Base-by-base conservation (phyloP, 2,113 vertebrate genomes). In the Epinephelus fuscoguttatus region DNA sequence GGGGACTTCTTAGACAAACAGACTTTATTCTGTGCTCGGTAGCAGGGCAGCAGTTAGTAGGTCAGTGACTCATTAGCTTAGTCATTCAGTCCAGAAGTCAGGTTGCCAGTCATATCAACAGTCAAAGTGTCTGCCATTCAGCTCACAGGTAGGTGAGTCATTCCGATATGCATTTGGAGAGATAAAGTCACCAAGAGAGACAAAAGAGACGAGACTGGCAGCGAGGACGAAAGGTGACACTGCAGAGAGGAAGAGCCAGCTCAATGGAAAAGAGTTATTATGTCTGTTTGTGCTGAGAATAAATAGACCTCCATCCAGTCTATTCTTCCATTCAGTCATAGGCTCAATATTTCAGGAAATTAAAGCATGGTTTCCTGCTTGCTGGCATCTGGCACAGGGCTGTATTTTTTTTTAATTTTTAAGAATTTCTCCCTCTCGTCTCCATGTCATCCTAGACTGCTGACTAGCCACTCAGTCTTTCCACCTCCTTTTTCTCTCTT, bases 1-100 rank as follows among this genome's bases (percentile, higher is more conserved):
- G 60, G 59, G 73, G 70, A 68, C 73, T 84, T 89, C 67, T 70
- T 62, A 62, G 33, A 82, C 88, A 85, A 85, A 70, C 72, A 70
- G 57, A 64, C 40, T 14, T 21, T 85, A 70, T 74, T 25, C 74
- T 73, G 72, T 59, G 62, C 42, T 50, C 57, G 53, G 70, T 47
- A 60, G 61, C 62, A 87, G 56, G 53, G 50, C 80, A 59, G 60
- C 71, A 72, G 63, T 85, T 90, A 69, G 88, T 89, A 88, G 88
- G 88, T 88, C 91, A 91, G 79, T 89, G 87, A 90, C 84, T 92
- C 84, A 91, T 82, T 91, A 82, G 52, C 70, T 45, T 47, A 66
- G 27, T 70, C 71, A 61, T 64, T 77, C 76, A 64, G 86, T 78
- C 66, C 71, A 77, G 60, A 78, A 84, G 77, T 84, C 50, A 73